Evolutionary conservation across 1,140 invertebrate species (phyloP).

Genomic region (Gerris buenoi): DNA sequence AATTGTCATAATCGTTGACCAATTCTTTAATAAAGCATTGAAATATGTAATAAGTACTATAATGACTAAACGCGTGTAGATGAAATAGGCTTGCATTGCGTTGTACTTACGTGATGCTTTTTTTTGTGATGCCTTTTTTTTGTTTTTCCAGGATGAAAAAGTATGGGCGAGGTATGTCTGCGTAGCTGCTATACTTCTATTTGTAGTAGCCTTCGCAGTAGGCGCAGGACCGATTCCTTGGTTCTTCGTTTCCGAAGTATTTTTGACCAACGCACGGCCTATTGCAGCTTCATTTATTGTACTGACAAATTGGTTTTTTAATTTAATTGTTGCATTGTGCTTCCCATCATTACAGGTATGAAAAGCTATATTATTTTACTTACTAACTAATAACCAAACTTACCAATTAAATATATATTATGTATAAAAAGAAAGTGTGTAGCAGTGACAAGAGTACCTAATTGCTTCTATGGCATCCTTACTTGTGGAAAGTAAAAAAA

Average conservation of each 20-base stretch:
- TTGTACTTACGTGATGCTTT: too few species aligned
- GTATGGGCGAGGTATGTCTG: too few species aligned
- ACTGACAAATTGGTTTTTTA: constrained; percentile 68
- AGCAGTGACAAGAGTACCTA: neutral
- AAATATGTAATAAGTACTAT: too few species aligned
- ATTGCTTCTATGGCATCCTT: neutral
- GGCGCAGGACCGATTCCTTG: constrained; percentile 83
- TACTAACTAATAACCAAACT: neutral
- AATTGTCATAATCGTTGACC: too few species aligned
- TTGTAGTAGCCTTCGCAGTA: constrained; percentile 63
- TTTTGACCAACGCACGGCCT: constrained; percentile 57
- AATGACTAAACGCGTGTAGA: too few species aligned
- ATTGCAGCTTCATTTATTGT: constrained; percentile 67
- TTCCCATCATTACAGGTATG: constrained; percentile 50
- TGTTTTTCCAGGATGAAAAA: too few species aligned
- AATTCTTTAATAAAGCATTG: too few species aligned
- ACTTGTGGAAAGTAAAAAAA: neutral
- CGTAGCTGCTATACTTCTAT: too few species aligned
- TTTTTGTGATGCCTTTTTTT: too few species aligned
- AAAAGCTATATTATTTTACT: neutral
- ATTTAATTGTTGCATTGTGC: constrained; percentile 60
- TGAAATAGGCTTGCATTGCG: too few species aligned
- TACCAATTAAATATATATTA: neutral
- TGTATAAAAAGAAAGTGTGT: neutral
- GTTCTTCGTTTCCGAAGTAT: constrained; percentile 80